Evolutionary conservation across 2,113 vertebrate genomes (phyloP).

Genomic region (Amazona guildingii): DNA sequence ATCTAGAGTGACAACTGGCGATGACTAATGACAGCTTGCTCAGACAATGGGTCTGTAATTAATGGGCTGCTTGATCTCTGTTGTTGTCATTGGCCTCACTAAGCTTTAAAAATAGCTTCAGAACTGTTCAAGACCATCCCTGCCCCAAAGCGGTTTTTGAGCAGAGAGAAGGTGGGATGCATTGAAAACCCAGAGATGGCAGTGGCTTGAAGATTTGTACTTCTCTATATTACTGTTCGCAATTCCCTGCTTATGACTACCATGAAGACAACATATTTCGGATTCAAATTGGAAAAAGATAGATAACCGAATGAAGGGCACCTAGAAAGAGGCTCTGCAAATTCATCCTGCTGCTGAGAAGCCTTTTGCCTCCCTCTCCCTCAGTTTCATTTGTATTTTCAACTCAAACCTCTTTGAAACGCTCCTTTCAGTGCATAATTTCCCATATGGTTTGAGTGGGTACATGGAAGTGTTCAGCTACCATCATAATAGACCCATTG

Average conservation of each 20-base stretch:
- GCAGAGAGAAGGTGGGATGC: background rate
- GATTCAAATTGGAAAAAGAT: background rate
- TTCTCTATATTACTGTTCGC: background rate
- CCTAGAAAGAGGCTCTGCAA: background rate
- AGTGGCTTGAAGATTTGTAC: background rate
- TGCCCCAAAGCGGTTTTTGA: background rate
- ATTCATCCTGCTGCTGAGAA: background rate
- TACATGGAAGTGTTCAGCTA: background rate
- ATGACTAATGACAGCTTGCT: constrained; percentile 16
- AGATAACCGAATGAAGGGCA: background rate
- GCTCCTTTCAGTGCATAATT: background rate
- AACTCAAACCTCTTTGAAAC: background rate
- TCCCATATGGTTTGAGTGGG: background rate
- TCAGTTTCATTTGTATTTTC: background rate
- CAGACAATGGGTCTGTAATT: constrained; percentile 14
- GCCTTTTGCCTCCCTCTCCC: background rate
- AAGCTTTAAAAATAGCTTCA: background rate
- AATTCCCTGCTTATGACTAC: background rate
- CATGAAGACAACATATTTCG: background rate
- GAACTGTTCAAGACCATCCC: background rate
- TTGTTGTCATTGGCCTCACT: background rate
- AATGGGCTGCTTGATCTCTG: background rate
- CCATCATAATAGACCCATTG: background rate
- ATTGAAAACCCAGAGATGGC: background rate
- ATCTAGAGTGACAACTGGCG: background rate